Base-by-base conservation (phyloP, 1,140 invertebrate species). In the Drosophila pseudoananassae region DNA sequence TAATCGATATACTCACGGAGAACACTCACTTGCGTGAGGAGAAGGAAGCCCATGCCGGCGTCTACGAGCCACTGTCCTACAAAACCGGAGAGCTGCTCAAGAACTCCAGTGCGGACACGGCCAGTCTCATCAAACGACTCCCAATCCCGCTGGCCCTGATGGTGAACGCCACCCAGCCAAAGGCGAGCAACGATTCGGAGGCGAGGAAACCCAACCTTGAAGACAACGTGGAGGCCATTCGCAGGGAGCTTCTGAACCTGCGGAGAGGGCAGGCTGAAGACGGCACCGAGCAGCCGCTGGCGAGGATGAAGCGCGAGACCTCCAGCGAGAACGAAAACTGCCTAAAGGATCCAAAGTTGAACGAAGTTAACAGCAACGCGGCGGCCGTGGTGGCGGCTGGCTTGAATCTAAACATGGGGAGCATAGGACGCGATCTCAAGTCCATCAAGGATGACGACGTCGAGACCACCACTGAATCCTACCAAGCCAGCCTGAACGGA, bases 11-110 rank as follows among this genome's bases (percentile, higher is more conserved):
- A 49, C 60, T 90, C 3, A 84, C 88, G 1, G 88, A 90, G 51
- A 89, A 82, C 60, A 70, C 76, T 10, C 78, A 87, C 17, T 36
- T 51, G 31, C 55, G 71, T 8, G 80, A 91, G 10, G 76, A 83
- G 14, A 64, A 75, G 20, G 68, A 90, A 33, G 77, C 89, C 1
- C 89, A 90, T 46, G 71, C 66, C 0, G 80, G 75, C 2, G 90
- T 87, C 25, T 91, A 70, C 14, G 91, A 92, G 58, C 91, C 91
- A 0, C 66, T 92, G 0, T 92, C 91, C 1, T 91, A 91, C 45
- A 90, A 91, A 55, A 78, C 81, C 0, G 91, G 90, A 1, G 90
- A 91, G 25, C 66, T 75, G 1, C 57, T 75, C 1, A 75, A 66
- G 20, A 91, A 91, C 78, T 31, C 17, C 5, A 75, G 59, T 6